These are phyloP conservation scores for Lepus oiostolus DNA, from an alignment of 2,797 vertebrate species.

Conservation along the genomic window DNA sequence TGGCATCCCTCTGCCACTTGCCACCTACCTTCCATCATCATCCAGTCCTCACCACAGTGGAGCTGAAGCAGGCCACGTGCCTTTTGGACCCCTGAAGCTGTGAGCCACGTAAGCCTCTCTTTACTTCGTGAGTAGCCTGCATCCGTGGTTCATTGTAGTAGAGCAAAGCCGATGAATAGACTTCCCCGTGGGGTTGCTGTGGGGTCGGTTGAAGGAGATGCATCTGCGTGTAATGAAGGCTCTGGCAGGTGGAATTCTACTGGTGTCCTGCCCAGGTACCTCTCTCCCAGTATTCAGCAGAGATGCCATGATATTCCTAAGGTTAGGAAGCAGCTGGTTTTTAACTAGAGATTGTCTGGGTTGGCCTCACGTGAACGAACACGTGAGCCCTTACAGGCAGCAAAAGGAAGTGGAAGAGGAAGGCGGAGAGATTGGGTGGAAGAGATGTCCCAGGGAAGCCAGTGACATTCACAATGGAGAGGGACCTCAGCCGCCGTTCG, in stretches of 20 bases:
- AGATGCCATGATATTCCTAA: background rate
- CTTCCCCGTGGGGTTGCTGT: background rate
- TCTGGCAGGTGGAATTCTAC: background rate
- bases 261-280: background rate
- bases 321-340: background rate
- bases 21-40: too few species aligned
- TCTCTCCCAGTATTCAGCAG: background rate
- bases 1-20: too few species aligned
- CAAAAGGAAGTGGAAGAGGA: background rate
- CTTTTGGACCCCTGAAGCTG: too few species aligned
- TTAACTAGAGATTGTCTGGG: background rate
- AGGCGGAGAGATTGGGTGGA: background rate
- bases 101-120: too few species aligned
- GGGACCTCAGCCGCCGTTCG: too few species aligned
- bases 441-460: background rate
- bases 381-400: background rate
- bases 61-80: too few species aligned
- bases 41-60: too few species aligned
- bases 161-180: too few species aligned
- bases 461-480: background rate
- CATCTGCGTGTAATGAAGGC: too few species aligned
- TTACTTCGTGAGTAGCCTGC: too few species aligned
- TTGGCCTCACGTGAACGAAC: rapidly evolving
- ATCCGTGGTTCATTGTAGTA: too few species aligned
- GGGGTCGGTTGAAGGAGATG: background rate